phyloP scores from a whole-genome alignment of 2,888 invertebrate genomes.

The Elmis aenea region DNA sequence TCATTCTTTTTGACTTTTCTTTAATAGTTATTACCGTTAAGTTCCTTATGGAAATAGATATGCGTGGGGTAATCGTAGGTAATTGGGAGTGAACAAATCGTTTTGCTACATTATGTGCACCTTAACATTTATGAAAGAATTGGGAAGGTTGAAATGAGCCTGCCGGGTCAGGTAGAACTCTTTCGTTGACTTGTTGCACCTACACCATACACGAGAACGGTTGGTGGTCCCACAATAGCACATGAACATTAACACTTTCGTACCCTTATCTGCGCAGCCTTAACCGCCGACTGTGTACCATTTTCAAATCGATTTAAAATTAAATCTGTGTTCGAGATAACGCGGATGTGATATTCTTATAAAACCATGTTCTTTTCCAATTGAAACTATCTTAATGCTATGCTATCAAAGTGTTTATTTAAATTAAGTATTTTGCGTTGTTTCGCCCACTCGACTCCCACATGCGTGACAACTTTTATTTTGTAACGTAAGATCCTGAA shows the following conservation, averaged over 20 bases:
- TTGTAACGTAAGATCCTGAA: constrained; percentile 7
- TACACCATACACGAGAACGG: not conserved
- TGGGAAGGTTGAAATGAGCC: too few relatives aligned
- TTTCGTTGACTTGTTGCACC: too few relatives aligned
- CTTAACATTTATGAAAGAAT: too few relatives aligned
- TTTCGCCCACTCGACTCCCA: constrained; percentile 34
- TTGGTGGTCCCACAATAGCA: constrained; percentile 26
- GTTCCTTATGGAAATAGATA: too few relatives aligned
- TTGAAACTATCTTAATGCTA: constrained; percentile 44
- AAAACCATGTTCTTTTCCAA: constrained; percentile 32
- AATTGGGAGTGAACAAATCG: too few relatives aligned
- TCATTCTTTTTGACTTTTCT: too few relatives aligned
- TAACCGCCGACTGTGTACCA: constrained; percentile 40
- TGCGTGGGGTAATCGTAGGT: too few relatives aligned
- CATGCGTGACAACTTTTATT: constrained; percentile 11
- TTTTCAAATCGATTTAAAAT: constrained; percentile 48
- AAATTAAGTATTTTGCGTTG: constrained; percentile 45
- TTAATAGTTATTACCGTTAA: too few relatives aligned
- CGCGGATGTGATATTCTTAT: constrained; percentile 15
- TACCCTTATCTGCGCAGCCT: constrained; percentile 34
- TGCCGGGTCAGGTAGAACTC: too few relatives aligned
- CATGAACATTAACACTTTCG: constrained; percentile 16
- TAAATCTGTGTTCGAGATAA: constrained; percentile 46
- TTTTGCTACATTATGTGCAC: too few relatives aligned
- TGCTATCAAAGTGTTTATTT: constrained; percentile 36